Evolutionary conservation across 2,797 vertebrate genomes (phyloP).

Genomic region (Odontamblyopus rebecca): DNA sequence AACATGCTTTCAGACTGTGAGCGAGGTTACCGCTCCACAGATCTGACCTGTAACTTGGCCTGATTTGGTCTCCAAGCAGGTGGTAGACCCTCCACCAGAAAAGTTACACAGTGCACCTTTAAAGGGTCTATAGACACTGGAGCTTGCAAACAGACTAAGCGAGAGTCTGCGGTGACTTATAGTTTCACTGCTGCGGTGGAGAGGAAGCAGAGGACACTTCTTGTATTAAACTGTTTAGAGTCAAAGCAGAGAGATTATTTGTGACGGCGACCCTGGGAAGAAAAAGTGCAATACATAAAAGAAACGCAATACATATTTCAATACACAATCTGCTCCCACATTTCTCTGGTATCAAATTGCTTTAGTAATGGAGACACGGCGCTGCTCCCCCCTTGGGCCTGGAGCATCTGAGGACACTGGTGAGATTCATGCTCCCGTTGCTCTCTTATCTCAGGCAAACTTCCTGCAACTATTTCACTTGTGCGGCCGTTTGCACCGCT

Average conservation of each 20-base stretch:
- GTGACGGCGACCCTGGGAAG: neutral
- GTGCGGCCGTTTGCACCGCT: constrained; percentile 26
- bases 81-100: no score
- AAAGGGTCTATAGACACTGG: neutral
- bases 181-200: neutral
- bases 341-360: constrained; percentile 16
- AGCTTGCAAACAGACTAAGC: neutral
- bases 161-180: neutral
- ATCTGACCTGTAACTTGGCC: no score
- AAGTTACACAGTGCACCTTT: no score
- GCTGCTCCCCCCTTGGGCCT: constrained; percentile 1
- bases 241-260: constrained; percentile 4
- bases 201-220: neutral
- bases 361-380: constrained; percentile 19
- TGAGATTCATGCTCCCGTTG: constrained; percentile 30
- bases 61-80: no score
- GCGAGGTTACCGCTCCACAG: no score
- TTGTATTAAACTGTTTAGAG: neutral
- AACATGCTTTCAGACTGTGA: no score
- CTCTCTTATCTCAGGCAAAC: constrained; percentile 42
- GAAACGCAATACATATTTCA: constrained; percentile 8
- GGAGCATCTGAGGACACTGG: constrained; percentile 16
- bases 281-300: constrained; percentile 9
- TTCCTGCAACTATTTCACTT: constrained; percentile 40
- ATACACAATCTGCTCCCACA: constrained; percentile 21